These are phyloP conservation scores for Chloroclysta siterata DNA, from an alignment of 2,888 invertebrate species.

Conservation along the genomic window DNA sequence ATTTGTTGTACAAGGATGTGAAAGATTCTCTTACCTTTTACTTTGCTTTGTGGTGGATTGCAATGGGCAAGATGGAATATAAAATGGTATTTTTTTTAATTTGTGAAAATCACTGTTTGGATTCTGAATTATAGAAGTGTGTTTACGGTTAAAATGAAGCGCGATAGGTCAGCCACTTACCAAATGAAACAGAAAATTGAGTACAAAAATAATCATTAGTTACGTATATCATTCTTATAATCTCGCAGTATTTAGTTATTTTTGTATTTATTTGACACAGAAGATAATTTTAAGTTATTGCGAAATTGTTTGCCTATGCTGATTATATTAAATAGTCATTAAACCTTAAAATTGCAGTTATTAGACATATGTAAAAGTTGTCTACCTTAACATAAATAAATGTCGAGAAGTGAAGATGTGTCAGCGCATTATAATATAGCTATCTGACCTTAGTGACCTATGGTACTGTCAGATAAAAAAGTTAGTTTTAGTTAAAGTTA, in stretches of 20 bases:
- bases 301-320: constrained; percentile 6
- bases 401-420: constrained; percentile 57
- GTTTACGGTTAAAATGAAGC: too few species aligned
- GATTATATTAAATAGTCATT: constrained; percentile 26
- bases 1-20: too few species aligned
- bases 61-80: too few species aligned
- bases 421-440: constrained; percentile 61
- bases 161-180: too few species aligned
- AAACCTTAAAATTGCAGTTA: constrained; percentile 36
- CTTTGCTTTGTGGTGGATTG: too few species aligned
- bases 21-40: too few species aligned
- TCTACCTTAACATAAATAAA: constrained; percentile 67
- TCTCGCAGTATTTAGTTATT: not conserved
- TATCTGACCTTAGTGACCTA: constrained; percentile 69
- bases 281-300: not conserved
- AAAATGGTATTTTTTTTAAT: too few species aligned
- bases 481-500: too few species aligned
- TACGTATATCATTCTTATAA: not conserved
- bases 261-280: not conserved
- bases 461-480: not conserved
- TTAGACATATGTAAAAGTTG: constrained; percentile 61
- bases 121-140: too few species aligned
- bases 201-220: too few species aligned
- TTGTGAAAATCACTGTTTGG: too few species aligned
- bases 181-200: too few species aligned